Base-by-base conservation (phyloP, 64 coral and sea anemone genomes). In the Acropora yongei region DNA sequence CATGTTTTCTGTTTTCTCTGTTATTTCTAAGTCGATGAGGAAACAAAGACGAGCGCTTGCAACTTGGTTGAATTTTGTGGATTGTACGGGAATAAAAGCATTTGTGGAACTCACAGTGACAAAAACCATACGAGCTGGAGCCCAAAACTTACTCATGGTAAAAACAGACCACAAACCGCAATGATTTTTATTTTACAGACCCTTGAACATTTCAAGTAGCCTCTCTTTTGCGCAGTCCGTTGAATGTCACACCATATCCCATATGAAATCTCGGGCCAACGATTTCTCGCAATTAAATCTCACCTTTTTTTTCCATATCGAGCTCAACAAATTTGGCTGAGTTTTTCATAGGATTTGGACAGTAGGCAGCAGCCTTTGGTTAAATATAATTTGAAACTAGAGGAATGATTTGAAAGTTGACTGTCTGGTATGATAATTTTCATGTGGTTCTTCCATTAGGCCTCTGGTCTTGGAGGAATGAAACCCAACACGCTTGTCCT, bases 391-490 rank as follows among this genome's bases (percentile, higher is more conserved):
- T 4, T 55, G 51, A 55, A 55, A 9, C 51, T 13, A 63, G 14
- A 53, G 41, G 8, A 55, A 3, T 65, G 5, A 55, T 65, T 57
- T n/a, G 30, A 30, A 30, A 30, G 51, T 55, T 55, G 5, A 55
- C 10, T 55, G 51, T 7, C 3, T 10, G 51, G 51, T 10, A 73
- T 65, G 2, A 44, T 65, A 47, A 9, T 41, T 39, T 79, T 78
- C 44, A 12, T 78, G 48, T 74, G 13, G 41, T 86, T 73, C 41
- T 41, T 12, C 49, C 3, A 86, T 13, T 82, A 99, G 97, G 88
- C 97, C 0, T 94, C 91, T 61, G 97, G 97, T 48, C 89, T 99
- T 12, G 97, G 97, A 14, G 94, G 94, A 83, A 99, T 99, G 97
- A 96, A 90, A 41, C 94, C 97, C 2, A 99, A 99, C 66, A 99